Evolutionary conservation across 1,140 invertebrate species (phyloP).

Genomic region (Aphelinus certus): DNA sequence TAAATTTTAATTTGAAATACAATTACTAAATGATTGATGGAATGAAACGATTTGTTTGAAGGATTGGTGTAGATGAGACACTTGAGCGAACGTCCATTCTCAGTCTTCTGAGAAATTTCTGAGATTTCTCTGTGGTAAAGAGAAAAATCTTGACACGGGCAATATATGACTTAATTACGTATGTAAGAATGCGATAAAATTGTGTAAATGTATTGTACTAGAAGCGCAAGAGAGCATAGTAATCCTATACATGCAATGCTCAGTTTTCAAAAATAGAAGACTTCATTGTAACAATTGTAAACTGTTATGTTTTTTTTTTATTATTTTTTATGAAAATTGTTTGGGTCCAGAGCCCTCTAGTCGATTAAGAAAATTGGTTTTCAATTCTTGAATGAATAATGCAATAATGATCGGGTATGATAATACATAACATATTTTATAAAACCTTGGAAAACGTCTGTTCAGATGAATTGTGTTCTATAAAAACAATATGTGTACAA

Average conservation of each 20-base stretch:
- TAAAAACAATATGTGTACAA: slow-evolving; percentile 24
- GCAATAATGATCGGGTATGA: slow-evolving; percentile 12
- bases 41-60: slow-evolving; percentile 2
- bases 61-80: slow-evolving; percentile 21
- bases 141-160: slow-evolving; percentile 25
- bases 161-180: slow-evolving; percentile 40
- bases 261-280: slow-evolving; percentile 30
- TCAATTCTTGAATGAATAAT: slow-evolving; percentile 22
- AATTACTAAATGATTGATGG: neutral
- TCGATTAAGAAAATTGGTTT: slow-evolving; percentile 26
- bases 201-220: slow-evolving; percentile 16
- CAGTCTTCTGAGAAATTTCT: slow-evolving; percentile 31
- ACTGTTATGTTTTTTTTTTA: slow-evolving; percentile 34
- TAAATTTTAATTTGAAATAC: neutral
- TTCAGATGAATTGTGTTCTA: slow-evolving; percentile 18
- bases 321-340: slow-evolving; percentile 35
- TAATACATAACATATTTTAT: slow-evolving; percentile 13
- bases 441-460: slow-evolving; percentile 2
- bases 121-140: slow-evolving; percentile 24
- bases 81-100: slow-evolving; percentile 28
- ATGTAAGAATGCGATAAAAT: slow-evolving; percentile 19
- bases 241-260: slow-evolving; percentile 21
- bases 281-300: slow-evolving; percentile 23
- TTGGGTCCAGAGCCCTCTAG: slow-evolving; percentile 33
- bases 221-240: slow-evolving; percentile 14